Evolutionary conservation across 1,140 invertebrate genomes (phyloP), one percentile per base, ranked within the genome.

Genomic region (Zophobas morio): DNA sequence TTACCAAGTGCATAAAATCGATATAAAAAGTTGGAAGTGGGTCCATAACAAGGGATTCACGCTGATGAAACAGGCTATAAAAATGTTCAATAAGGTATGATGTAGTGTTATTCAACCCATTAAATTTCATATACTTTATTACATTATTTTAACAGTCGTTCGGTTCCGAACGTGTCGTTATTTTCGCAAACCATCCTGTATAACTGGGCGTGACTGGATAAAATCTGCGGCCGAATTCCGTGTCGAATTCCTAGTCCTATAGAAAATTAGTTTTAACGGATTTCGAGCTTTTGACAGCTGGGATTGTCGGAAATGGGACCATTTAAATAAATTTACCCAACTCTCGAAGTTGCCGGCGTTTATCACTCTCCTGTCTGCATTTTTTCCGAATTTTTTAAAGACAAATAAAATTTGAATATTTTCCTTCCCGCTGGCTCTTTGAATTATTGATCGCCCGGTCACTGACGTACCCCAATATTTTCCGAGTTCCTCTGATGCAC

Each of bases 261-360:
- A 35, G 32, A 57, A 57, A 57, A 57, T 57, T 57, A 57, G 54
- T 57, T 57, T 57, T 57, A 57, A 57, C 54, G 54, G 54, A 57
- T 57, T 57, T 57, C 32, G 54, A 42, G 60, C 20, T 66, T 66
- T 66, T 66, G 60, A 66, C 60, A 66, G 60, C 60, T 42, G 60
- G 60, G 60, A 66, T 42, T 66, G 60, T 32, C 6, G 36, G 39
- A 33, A 66, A 66, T 35, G 54, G 54, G 34, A 34, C 54, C 54
- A 57, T 57, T 57, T 57, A 57, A 57, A 57, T 57, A 57, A 57
- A 57, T 57, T 57, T 8, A 35, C 20, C 32, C 32, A 8, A 20
- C 54, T 57, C 33, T 34, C 4, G 49, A 4, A 20, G 49, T 20
- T 6, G 49, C 49, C 2, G 3, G 32, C 33, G 49, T 60, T 60